Percentiles rank a stretch among this genome's conserved stretches.
phyloP scores from a whole-genome alignment of 64 coral and sea anemone genomes.

The Catalaphyllia jardinei region DNA sequence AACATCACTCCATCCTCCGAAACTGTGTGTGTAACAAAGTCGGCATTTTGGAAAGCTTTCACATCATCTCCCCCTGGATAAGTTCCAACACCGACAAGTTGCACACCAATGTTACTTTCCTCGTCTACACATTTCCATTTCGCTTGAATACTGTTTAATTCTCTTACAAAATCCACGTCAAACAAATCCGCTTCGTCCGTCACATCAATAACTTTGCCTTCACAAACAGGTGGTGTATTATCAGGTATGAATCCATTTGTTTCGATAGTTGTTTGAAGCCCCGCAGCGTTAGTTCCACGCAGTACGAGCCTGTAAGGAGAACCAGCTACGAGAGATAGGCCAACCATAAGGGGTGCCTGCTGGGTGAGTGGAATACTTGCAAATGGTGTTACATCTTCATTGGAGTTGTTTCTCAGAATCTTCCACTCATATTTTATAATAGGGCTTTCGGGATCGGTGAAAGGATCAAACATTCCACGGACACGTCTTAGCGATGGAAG shows the following conservation, averaged over 20 bases:
- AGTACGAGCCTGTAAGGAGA: constrained; percentile 72
- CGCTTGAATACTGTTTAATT: constrained; percentile 64
- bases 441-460: constrained; percentile 85
- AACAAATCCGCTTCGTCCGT: constrained; percentile 15
- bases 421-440: constrained; percentile 92
- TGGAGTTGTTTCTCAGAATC: constrained; percentile 40
- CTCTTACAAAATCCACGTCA: constrained; percentile 89
- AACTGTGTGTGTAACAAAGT: constrained; percentile 27
- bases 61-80: constrained; percentile 93
- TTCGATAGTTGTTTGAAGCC: constrained; percentile 55
- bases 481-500: constrained; percentile 82
- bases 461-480: constrained; percentile 71
- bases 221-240: constrained; percentile 68
- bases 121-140: constrained; percentile 76
- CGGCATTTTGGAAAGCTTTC: constrained; percentile 53
- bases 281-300: constrained; percentile 83
- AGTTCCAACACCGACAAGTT: constrained; percentile 76
- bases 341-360: constrained; percentile 76
- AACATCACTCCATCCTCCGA: constrained; percentile 46
- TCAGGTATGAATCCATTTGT: constrained; percentile 84
- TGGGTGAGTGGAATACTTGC: constrained; percentile 78
- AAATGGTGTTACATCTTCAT: constrained; percentile 75
- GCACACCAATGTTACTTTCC: constrained; percentile 69
- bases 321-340: constrained; percentile 65
- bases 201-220: constrained; percentile 65